phyloP scores from a whole-genome alignment of 2,888 invertebrate genomes.

The Limulus polyphemus region DNA sequence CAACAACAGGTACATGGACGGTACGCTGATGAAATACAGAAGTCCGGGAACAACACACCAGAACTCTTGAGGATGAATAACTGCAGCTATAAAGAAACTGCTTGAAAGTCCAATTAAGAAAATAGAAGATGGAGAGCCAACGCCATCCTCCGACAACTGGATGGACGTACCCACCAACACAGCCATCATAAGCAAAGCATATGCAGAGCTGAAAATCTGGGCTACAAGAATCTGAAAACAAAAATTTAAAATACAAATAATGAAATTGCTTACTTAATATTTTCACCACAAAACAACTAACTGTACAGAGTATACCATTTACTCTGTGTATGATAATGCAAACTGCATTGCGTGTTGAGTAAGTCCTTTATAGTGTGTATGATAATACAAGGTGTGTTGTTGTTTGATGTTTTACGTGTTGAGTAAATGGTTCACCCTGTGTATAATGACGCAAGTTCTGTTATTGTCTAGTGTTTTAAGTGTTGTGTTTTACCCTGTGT shows the following conservation, averaged over 20 bases:
- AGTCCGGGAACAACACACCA: conserved; percentile 57
- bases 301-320: too few species aligned
- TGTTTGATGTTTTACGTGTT: too few species aligned
- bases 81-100: conserved; percentile 90
- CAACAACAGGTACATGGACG: conserved; percentile 85
- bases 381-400: too few species aligned
- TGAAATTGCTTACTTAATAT: too few species aligned
- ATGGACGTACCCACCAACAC: conserved; percentile 96
- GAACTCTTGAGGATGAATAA: conserved; percentile 82
- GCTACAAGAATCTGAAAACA: conserved; percentile 67
- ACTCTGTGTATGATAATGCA: too few species aligned
- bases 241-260: neutral
- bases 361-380: too few species aligned
- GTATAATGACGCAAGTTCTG: too few species aligned
- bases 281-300: too few species aligned
- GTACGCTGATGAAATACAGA: conserved; percentile 81
- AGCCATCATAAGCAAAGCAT: conserved; percentile 98
- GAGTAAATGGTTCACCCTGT: too few species aligned
- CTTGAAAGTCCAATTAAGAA: conserved; percentile 89
- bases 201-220: conserved; percentile 86
- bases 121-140: conserved; percentile 92
- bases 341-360: too few species aligned
- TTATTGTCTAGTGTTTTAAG: too few species aligned
- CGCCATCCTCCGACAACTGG: conserved; percentile 91
- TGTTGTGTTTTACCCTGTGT: too few species aligned